Conservation (phyloP, 2,113 vertebrate genomes). For the Leptobrachium ailaonicum region DNA sequence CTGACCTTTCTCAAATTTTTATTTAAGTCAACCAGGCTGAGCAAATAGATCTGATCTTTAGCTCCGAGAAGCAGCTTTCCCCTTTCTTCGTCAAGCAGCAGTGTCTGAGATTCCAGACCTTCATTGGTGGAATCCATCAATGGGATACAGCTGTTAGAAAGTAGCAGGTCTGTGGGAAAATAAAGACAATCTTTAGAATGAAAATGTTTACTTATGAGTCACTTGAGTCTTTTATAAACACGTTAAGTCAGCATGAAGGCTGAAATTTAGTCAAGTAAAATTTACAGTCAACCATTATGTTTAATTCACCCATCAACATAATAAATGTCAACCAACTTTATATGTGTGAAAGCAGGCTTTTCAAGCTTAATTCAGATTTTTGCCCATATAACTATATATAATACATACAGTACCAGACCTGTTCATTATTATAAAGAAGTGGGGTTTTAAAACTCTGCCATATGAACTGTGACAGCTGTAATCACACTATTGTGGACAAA, state of each 20-base stretch:
- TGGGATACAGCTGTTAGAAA: slow-evolving; percentile 84
- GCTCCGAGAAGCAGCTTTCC: slow-evolving; percentile 83
- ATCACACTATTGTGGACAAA: too few species aligned
- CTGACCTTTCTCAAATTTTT: slow-evolving; percentile 86
- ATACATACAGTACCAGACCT: too few species aligned
- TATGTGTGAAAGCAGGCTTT: too few species aligned
- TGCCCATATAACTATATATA: too few species aligned
- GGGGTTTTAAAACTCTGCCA: too few species aligned
- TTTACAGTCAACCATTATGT: background rate
- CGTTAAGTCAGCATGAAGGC: slow-evolving; percentile 39
- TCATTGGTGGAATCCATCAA: slow-evolving; percentile 80
- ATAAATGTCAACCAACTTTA: too few species aligned
- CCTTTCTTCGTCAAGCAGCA: slow-evolving; percentile 92
- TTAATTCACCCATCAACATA: too few species aligned
- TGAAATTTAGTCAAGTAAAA: slow-evolving; percentile 44
- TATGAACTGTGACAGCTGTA: too few species aligned
- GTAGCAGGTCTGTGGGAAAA: slow-evolving; percentile 80
- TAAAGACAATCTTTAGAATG: slow-evolving; percentile 54
- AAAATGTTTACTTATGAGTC: slow-evolving; percentile 56
- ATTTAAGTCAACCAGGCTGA: slow-evolving; percentile 85
- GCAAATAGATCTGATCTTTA: slow-evolving; percentile 88
- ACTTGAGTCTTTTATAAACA: slow-evolving; percentile 54
- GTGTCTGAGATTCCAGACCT: slow-evolving; percentile 85
- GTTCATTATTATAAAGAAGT: too few species aligned
- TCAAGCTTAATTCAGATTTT: too few species aligned